Conservation (phyloP, 2,797 vertebrate species). For the Benthosema pterotum region DNA sequence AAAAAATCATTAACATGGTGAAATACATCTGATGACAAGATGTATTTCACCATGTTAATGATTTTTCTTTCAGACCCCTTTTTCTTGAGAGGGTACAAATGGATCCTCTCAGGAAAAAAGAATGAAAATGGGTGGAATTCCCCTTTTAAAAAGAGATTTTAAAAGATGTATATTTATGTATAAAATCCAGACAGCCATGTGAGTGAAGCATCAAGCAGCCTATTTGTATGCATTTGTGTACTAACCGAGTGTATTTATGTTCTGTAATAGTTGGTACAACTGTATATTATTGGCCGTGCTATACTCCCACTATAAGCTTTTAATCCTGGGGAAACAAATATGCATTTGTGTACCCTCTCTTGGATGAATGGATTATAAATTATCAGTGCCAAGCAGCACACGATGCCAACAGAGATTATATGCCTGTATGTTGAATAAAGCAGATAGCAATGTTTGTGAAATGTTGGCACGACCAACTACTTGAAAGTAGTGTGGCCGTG, state of each 20-base stretch:
- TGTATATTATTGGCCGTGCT: slow-evolving; percentile 77
- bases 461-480: slow-evolving; percentile 61
- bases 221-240: slow-evolving; percentile 24
- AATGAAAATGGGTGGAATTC: too few relatives aligned
- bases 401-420: slow-evolving; percentile 81
- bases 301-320: slow-evolving; percentile 78
- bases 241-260: slow-evolving; percentile 51
- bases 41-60: too few relatives aligned
- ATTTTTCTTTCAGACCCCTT: too few relatives aligned
- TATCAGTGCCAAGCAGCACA: slow-evolving; percentile 79
- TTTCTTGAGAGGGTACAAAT: too few relatives aligned
- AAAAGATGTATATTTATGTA: slow-evolving; percentile 13
- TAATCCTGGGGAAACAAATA: slow-evolving; percentile 84
- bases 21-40: too few relatives aligned
- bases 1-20: too few relatives aligned
- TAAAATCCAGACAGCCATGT: slow-evolving; percentile 20
- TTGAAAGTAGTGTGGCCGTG: slow-evolving; percentile 66
- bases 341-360: slow-evolving; percentile 79
- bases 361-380: slow-evolving; percentile 82
- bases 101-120: too few relatives aligned
- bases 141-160: not conserved
- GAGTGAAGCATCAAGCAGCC: not conserved
- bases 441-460: slow-evolving; percentile 70
- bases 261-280: slow-evolving; percentile 69
- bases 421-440: slow-evolving; percentile 72